These are phyloP conservation scores for Caiman crocodilus DNA, from an alignment of 2,797 vertebrate species.

Conservation along the genomic window DNA sequence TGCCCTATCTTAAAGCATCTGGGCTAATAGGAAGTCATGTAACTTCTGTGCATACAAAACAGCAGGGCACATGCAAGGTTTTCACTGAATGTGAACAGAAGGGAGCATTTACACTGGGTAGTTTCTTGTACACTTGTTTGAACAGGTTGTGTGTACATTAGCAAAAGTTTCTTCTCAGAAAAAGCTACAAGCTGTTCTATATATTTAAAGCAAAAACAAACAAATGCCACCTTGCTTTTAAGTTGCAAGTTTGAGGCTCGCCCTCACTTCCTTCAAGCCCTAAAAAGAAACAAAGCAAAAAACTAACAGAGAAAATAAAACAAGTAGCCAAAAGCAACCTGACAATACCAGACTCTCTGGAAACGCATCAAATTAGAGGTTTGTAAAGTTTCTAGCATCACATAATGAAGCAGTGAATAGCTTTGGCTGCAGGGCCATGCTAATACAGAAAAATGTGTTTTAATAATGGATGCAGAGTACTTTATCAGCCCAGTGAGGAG, in stretches of 20 bases:
- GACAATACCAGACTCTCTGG: not conserved
- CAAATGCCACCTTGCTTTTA: conserved; percentile 33
- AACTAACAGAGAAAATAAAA: conserved; percentile 44
- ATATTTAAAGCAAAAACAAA: conserved; percentile 36
- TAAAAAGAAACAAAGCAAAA: not conserved
- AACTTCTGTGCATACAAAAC: not conserved
- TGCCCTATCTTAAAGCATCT: not conserved
- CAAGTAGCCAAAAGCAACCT: conserved; percentile 11
- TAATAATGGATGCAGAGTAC: conserved; percentile 73
- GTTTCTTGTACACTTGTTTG: not conserved
- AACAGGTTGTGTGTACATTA: not conserved
- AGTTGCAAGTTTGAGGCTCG: conserved; percentile 30
- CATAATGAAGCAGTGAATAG: conserved; percentile 44
- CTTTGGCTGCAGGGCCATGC: conserved; percentile 66
- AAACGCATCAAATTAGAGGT: conserved; percentile 53
- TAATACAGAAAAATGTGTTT: conserved; percentile 68
- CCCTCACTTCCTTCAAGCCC: too few relatives aligned
- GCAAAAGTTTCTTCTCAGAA: not conserved
- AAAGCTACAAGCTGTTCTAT: not conserved
- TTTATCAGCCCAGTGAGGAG: conserved; percentile 57
- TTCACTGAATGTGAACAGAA: not conserved
- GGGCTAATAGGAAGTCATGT: not conserved
- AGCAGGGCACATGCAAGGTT: not conserved
- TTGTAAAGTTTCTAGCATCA: conserved; percentile 40
- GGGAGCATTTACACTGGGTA: not conserved